These are phyloP conservation scores for Chondrosia reniformis DNA, from an alignment of 37 sponge, comb jelly and placozoan species.

Conservation along the genomic window DNA sequence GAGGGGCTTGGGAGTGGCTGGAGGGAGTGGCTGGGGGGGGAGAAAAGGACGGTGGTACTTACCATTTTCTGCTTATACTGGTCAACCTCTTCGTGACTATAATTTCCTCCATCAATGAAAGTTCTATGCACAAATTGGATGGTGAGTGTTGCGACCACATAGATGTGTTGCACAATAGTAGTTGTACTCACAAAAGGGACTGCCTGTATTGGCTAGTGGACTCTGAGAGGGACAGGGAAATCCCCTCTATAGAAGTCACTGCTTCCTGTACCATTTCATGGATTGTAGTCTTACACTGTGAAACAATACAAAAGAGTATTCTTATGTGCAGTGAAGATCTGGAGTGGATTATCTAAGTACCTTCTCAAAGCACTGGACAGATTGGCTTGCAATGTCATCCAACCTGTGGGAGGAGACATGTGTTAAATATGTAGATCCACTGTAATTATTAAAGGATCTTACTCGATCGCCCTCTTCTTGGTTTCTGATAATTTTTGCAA, in stretches of 20 bases:
- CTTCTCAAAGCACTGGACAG: too few relatives aligned
- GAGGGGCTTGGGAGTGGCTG: background rate
- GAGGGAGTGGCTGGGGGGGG: background rate
- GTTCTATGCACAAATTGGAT: slow-evolving; percentile 33
- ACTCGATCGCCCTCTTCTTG: background rate
- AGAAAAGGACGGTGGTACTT: background rate
- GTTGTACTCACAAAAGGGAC: slow-evolving; percentile 13
- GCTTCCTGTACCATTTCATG: too few relatives aligned
- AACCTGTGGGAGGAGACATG: background rate
- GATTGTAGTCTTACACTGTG: too few relatives aligned
- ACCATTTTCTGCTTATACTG: slow-evolving; percentile 47
- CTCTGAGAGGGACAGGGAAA: too few relatives aligned
- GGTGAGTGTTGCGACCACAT: too few relatives aligned
- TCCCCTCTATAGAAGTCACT: too few relatives aligned
- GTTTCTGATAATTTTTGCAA: background rate
- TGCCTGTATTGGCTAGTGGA: slow-evolving; percentile 41
- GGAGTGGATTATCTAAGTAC: too few relatives aligned
- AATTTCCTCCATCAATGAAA: slow-evolving; percentile 84
- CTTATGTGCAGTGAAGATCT: too few relatives aligned
- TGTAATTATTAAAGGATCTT: background rate
- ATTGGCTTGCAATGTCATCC: background rate
- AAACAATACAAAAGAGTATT: too few relatives aligned
- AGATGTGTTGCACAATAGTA: background rate
- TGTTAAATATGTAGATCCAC: background rate
- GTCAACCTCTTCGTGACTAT: slow-evolving; percentile 75